Evolutionary conservation across 1,140 invertebrate genomes (phyloP).

Genomic region (Diabrotica undecimpunctata): DNA sequence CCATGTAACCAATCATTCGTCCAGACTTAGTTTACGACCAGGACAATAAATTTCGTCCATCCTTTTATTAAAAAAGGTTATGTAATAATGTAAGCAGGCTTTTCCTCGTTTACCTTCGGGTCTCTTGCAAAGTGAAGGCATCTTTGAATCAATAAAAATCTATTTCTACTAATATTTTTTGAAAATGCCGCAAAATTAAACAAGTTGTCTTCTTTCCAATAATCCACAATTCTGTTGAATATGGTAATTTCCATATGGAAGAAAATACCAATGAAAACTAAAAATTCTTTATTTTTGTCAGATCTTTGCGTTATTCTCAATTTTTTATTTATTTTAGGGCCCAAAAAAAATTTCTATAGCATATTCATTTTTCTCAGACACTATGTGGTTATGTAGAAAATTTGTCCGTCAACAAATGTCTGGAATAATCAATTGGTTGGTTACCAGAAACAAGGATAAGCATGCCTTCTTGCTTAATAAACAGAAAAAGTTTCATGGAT

Average conservation of each 20-base stretch:
- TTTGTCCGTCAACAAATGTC: not conserved
- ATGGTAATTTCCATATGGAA: not conserved
- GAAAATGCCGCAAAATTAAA: slow-evolving; percentile 31
- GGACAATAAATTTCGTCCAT: slow-evolving; percentile 32
- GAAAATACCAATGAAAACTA: slow-evolving; percentile 8
- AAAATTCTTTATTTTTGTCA: slow-evolving; percentile 9
- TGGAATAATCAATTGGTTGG: slow-evolving; percentile 10
- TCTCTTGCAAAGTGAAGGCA: not conserved
- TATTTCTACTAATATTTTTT: too few relatives aligned
- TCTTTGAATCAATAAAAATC: slow-evolving; percentile 11
- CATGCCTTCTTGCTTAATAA: not conserved
- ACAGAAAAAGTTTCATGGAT: slow-evolving; percentile 21
- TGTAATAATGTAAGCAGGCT: slow-evolving; percentile 23
- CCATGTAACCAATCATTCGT: slow-evolving; percentile 37
- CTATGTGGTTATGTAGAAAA: slow-evolving; percentile 14
- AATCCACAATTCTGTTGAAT: not conserved
- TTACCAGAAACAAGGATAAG: slow-evolving; percentile 4
- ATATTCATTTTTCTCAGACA: slow-evolving; percentile 18
- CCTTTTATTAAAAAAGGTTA: slow-evolving; percentile 34
- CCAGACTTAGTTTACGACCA: slow-evolving; percentile 26
- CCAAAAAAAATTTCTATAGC: slow-evolving; percentile 11
- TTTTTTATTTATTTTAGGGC: not conserved
- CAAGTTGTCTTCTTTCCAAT: slow-evolving; percentile 26
- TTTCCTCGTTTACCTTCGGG: too few relatives aligned
- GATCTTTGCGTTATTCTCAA: slow-evolving; percentile 2